These are phyloP conservation scores for Allolobophora icterica DNA, from an alignment of 2,888 invertebrate genomes.

Conservation along the genomic window DNA sequence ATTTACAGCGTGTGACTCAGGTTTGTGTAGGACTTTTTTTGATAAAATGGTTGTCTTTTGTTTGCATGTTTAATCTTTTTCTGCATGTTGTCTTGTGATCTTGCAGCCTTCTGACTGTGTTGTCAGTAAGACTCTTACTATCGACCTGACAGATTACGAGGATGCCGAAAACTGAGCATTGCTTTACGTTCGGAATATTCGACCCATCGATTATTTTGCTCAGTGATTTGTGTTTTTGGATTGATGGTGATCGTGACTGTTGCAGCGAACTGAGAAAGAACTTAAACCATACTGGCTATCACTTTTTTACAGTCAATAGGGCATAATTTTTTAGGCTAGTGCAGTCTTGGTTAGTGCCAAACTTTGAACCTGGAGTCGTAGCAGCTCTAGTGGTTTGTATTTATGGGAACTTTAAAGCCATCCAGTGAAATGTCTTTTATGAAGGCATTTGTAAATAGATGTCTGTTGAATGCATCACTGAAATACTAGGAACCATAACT, in stretches of 20 bases:
- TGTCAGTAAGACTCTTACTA: conserved; percentile 85
- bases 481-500: no score
- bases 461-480: no score
- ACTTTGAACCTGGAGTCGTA: neutral
- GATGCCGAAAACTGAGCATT: conserved; percentile 20
- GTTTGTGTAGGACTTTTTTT: neutral
- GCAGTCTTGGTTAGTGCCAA: neutral
- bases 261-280: neutral
- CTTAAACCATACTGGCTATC: neutral
- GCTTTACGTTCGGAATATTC: conserved; percentile 6
- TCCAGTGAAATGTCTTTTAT: no score
- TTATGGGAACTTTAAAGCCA: no score
- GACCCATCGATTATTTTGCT: neutral
- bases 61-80: conserved; percentile 21
- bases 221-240: neutral
- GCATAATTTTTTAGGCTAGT: neutral
- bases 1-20: neutral
- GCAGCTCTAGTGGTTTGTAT: no score
- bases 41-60: conserved; percentile 14
- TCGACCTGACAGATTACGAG: conserved; percentile 74
- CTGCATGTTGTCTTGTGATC: conserved; percentile 49
- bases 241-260: conserved; percentile 48
- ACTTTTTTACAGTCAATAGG: neutral
- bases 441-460: no score
- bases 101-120: conserved; percentile 83